Percentiles rank a stretch among this genome's conserved stretches.
These are phyloP conservation scores for Megaceryle torquata DNA, from an alignment of 2,113 vertebrate genomes.

Conservation along the genomic window DNA sequence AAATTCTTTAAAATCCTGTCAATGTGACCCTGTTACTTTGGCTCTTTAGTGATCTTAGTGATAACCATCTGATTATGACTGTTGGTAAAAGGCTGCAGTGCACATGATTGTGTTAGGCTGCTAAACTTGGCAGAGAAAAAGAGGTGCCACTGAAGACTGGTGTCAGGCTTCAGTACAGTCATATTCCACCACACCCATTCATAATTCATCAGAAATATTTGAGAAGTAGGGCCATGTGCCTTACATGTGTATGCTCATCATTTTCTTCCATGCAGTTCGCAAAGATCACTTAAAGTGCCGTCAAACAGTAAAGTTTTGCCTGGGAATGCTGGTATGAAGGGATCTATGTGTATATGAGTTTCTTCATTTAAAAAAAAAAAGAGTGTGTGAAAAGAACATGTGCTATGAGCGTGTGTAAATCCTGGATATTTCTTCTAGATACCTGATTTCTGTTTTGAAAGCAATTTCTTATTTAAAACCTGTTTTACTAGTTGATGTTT, in stretches of 20 bases:
- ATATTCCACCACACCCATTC: neutral
- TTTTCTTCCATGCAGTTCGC: neutral
- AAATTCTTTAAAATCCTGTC: neutral
- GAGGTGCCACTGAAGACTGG: neutral
- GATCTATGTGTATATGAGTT: neutral
- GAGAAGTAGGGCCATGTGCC: neutral
- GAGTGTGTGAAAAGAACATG: fast-evolving
- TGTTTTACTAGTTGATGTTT: neutral
- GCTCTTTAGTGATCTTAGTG: neutral
- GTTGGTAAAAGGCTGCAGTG: neutral
- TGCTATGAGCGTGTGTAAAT: neutral
- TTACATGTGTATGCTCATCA: fast-evolving
- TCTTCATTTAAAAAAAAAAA: neutral
- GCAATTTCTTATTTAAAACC: neutral
- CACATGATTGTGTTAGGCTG: neutral
- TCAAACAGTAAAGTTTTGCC: neutral
- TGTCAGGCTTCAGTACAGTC: neutral
- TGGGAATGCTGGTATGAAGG: neutral
- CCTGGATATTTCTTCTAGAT: neutral
- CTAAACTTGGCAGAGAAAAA: neutral
- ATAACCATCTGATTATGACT: neutral
- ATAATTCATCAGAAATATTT: neutral
- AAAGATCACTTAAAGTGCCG: neutral
- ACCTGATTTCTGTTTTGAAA: neutral
- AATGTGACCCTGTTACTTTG: neutral